Evolutionary conservation across 30 jellyfish, hydroid and myxozoan species (phyloP).

Genomic region (Chrysaora quinquecirrha): DNA sequence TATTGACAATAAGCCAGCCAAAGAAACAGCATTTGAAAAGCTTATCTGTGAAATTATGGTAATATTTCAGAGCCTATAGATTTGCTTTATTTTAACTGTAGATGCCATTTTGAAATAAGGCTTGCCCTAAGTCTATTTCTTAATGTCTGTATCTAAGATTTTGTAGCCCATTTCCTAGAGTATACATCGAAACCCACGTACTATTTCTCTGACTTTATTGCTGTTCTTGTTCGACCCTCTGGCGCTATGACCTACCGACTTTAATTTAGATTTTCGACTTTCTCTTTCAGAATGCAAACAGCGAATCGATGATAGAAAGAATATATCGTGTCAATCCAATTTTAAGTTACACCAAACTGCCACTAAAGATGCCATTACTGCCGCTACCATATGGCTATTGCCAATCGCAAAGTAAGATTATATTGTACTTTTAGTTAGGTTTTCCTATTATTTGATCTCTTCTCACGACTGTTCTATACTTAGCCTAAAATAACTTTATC

Average conservation of each 20-base stretch:
- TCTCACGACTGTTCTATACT: no score
- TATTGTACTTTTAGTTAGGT: no score
- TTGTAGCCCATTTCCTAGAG: no score
- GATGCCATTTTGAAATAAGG: not conserved
- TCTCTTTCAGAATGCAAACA: conserved; percentile 70
- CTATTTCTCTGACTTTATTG: no score
- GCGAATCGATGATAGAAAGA: conserved; percentile 80
- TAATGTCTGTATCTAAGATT: no score
- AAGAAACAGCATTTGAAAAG: conserved; percentile 92
- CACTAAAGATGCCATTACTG: conserved; percentile 96
- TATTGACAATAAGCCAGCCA: conserved; percentile 85
- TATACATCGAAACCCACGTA: no score
- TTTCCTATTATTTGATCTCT: no score
- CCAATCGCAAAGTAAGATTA: conserved; percentile 83
- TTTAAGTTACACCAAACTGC: conserved; percentile 87
- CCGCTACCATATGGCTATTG: conserved; percentile 97
- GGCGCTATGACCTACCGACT: no score
- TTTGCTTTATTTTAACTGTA: not conserved
- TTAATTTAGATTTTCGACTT: no score
- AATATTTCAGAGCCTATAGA: not conserved
- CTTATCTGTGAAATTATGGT: conserved; percentile 82
- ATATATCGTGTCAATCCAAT: conserved; percentile 96
- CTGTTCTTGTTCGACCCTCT: no score
- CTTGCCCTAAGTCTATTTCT: no score
- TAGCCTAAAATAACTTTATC: no score